Evolutionary conservation across 2,888 invertebrate species (phyloP).

Genomic region (Corythucha ciliata): DNA sequence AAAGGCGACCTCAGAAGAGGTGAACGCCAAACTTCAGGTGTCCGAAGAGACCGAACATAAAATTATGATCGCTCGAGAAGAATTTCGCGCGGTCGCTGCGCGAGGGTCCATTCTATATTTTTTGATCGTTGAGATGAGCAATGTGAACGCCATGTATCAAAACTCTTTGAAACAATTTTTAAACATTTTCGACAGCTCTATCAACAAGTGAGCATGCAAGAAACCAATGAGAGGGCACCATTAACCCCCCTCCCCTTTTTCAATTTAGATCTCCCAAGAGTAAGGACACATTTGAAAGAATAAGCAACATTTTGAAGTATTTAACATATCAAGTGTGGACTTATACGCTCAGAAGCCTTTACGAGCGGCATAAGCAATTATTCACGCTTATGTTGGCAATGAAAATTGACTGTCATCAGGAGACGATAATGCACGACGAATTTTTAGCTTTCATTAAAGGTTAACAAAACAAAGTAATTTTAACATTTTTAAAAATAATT

Average conservation of each 20-base stretch:
- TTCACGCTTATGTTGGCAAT: conserved; percentile 91
- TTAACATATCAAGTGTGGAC: conserved; percentile 87
- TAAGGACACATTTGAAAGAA: conserved; percentile 72
- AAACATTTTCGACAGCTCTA: conserved; percentile 85
- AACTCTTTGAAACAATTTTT: conserved; percentile 91
- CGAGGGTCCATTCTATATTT: conserved; percentile 92
- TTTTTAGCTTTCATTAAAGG: conserved; percentile 92
- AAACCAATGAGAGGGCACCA: too few relatives aligned
- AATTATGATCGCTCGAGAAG: conserved; percentile 87
- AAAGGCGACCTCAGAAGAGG: conserved; percentile 84
- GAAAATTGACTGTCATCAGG: conserved; percentile 83
- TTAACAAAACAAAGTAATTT: conserved; percentile 27
- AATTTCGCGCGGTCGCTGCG: conserved; percentile 89
- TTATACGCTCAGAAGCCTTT: conserved; percentile 83
- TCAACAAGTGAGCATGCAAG: conserved; percentile 54
- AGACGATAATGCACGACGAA: conserved; percentile 74
- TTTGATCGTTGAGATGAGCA: conserved; percentile 93
- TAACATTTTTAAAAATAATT: background rate
- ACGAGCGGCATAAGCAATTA: conserved; percentile 83
- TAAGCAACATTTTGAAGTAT: conserved; percentile 77
- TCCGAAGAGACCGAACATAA: conserved; percentile 90
- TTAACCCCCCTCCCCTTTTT: background rate
- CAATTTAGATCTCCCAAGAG: conserved; percentile 60
- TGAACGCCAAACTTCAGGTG: conserved; percentile 84
- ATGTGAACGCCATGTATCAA: conserved; percentile 94